Conservation (phyloP, 2,888 invertebrate species). For the Phoenoteleia sp. region DNA sequence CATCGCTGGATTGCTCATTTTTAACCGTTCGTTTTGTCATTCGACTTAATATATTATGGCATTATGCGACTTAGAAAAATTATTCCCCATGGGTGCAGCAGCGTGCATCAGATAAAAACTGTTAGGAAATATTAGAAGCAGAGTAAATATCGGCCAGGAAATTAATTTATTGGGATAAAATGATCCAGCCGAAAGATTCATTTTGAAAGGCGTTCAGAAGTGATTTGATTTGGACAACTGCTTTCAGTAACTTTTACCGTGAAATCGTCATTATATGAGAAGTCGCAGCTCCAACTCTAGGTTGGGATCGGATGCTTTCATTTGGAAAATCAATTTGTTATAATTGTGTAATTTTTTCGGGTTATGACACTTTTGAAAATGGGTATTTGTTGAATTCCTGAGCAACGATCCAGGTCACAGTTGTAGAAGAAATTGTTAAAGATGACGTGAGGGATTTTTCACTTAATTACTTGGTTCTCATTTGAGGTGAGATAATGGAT, state of each 20-base stretch:
- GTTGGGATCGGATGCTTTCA: constrained; percentile 14
- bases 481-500: no score
- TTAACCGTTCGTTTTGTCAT: constrained; percentile 56
- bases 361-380: constrained; percentile 1
- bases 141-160: not conserved
- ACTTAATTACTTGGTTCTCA: no score
- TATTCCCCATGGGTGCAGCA: not conserved
- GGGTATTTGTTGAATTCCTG: not conserved
- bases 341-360: constrained; percentile 31
- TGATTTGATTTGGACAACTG: constrained; percentile 37
- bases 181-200: not conserved
- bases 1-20: constrained; percentile 22
- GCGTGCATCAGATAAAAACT: not conserved
- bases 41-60: constrained; percentile 53
- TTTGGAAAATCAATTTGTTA: constrained; percentile 48
- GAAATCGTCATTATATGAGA: constrained; percentile 40
- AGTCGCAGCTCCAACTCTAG: not conserved
- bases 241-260: constrained; percentile 48
- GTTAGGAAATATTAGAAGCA: not conserved
- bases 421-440: not conserved
- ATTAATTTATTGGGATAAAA: no score
- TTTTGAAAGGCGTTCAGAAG: constrained; percentile 9
- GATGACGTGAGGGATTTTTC: no score
- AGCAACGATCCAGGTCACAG: not conserved
- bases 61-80: constrained; percentile 49